Evolutionary conservation across 2,113 vertebrate genomes (phyloP).

Genomic region (Athene noctua): DNA sequence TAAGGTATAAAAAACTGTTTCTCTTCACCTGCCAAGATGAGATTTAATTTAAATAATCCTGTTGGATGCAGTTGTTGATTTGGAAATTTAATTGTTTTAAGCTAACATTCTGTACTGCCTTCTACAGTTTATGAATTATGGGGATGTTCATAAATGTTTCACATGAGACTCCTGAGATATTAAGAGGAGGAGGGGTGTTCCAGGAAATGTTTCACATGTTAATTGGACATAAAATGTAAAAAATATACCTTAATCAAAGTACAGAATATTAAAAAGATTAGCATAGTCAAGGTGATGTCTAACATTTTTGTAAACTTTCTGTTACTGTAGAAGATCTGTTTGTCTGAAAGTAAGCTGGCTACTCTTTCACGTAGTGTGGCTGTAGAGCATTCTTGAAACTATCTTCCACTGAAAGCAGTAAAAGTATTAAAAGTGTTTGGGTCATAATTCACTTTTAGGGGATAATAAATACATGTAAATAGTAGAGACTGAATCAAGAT

Average conservation of each 20-base stretch:
- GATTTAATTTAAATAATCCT: not conserved
- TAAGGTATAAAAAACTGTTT: not conserved
- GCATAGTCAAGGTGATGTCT: not conserved
- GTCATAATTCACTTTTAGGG: not conserved
- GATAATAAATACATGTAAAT: not conserved
- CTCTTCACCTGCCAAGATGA: not conserved
- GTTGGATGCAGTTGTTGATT: not conserved
- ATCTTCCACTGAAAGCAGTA: not conserved
- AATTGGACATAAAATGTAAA: not conserved
- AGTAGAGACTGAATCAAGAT: not conserved
- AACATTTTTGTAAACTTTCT: not conserved
- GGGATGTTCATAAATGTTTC: not conserved
- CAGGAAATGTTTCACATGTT: not conserved
- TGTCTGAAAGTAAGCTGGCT: not conserved
- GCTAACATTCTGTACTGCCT: not conserved
- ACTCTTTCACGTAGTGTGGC: not conserved
- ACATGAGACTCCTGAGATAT: fast-evolving
- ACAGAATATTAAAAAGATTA: not conserved
- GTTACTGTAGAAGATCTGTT: not conserved
- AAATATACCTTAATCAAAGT: not conserved
- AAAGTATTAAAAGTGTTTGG: not conserved
- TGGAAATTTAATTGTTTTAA: not conserved
- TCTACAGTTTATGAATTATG: not conserved
- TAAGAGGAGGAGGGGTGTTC: not conserved
- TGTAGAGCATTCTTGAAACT: not conserved